Evolutionary conservation across 2,113 vertebrate genomes (phyloP), one percentile per base, ranked within the genome.

Genomic region (Epinephelus lanceolatus): DNA sequence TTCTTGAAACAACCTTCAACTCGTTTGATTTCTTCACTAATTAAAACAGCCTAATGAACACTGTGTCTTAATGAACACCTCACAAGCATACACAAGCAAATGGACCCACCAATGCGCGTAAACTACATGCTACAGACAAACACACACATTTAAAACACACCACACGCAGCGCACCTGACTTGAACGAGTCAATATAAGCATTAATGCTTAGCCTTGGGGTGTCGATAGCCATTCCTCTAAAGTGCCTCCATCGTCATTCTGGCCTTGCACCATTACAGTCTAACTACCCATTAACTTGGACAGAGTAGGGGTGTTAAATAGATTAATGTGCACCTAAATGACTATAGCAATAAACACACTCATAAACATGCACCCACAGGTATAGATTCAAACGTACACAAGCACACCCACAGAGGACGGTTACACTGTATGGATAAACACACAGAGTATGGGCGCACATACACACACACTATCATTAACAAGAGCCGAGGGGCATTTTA

Each of bases 1-100:
- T 23, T 87, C 90, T 90, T 92, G 85, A 90, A 91, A 86, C 90
- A 87, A 93, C 90, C 92, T 94, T 92, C 91, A 89, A 78, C 89
- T 83, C 12, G 12, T 92, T 89, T 71, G 40, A 89, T 90, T 89
- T 80, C 74, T 75, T 68, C 52, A 23, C 84, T 92, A 92, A 94
- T 92, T 91, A 86, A 71, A 78, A 47, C 57, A 66, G 61, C 74
- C 82, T 88, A 90, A 93, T 86, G 89, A 90, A 87, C 73, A 73
- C 61, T 52, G 74, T 78, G 78, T 62, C 76, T 76, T 89, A 90
- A 92, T 92, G 89, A 93, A 87, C 74, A 90, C 14, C 70, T 71
- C 62, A 14, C 51, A 65, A 71, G 60, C 53, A 55, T 12, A 61
- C 67, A 65, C 66, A 59, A 3, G 53, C 33, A 80, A 71, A 85